Percentiles rank a stretch among this genome's conserved stretches.
These are phyloP conservation scores for Harpagoxenus sublaevis DNA, from an alignment of 2,888 invertebrate species.

Conservation along the genomic window DNA sequence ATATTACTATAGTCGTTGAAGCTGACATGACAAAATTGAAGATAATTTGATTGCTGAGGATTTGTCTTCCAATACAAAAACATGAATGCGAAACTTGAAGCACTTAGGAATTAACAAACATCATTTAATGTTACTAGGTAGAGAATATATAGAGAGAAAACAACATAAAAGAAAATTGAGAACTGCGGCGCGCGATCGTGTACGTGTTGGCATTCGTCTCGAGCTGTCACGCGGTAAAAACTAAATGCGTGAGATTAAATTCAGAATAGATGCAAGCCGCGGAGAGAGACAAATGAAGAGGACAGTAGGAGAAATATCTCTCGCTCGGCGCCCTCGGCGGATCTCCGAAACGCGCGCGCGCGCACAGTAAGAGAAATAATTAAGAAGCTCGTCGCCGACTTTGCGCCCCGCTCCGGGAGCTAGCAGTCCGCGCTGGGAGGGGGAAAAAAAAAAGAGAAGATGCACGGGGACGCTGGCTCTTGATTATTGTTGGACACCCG, in stretches of 20 bases:
- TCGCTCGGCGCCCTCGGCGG: conserved; percentile 14
- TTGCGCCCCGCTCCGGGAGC: conserved; percentile 40
- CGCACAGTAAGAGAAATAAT: conserved; percentile 62
- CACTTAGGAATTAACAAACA: background rate
- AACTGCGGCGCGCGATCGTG: background rate
- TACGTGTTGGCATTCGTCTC: conserved; percentile 30
- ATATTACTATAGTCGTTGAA: conserved; percentile 1
- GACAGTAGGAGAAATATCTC: conserved; percentile 58
- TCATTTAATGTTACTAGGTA: background rate
- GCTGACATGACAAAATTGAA: background rate
- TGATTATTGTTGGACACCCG: conserved; percentile 41
- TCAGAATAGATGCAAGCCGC: conserved; percentile 55
- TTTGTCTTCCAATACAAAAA: background rate
- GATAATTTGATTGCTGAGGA: background rate
- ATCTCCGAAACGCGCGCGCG: conserved; percentile 14
- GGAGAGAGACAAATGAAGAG: conserved; percentile 65
- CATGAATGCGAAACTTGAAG: background rate
- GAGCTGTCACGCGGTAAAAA: conserved; percentile 28
- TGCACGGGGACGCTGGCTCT: conserved; percentile 15
- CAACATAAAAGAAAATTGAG: background rate
- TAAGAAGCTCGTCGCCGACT: conserved; percentile 63
- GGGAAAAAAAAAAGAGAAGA: background rate
- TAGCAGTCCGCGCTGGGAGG: background rate
- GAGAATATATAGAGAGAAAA: background rate
- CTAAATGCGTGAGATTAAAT: conserved; percentile 62